phyloP scores from a whole-genome alignment of 2,113 vertebrate genomes.

The Chamaea fasciata region DNA sequence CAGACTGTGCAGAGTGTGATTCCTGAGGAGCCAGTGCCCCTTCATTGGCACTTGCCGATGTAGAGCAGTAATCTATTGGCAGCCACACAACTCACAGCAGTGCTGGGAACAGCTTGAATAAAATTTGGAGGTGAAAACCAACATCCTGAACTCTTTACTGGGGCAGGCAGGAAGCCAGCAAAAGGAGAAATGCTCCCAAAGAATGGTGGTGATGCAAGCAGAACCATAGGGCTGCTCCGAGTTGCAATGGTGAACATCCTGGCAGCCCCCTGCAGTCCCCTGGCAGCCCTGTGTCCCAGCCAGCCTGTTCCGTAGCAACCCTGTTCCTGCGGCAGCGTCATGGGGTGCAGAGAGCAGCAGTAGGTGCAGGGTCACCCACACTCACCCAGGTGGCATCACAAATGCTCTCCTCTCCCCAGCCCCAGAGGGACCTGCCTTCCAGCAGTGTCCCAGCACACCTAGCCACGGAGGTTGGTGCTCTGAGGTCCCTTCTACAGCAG shows the following conservation, averaged over 20 bases:
- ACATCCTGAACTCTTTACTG: neutral
- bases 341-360: fast-evolving
- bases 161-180: neutral
- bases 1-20: neutral
- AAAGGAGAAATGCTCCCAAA: neutral
- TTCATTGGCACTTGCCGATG: neutral
- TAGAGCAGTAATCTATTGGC: neutral
- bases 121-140: neutral
- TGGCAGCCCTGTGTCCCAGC: neutral
- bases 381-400: neutral
- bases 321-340: fast-evolving
- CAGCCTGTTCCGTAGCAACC: neutral
- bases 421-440: neutral
- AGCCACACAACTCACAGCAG: neutral
- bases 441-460: neutral
- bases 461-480: neutral
- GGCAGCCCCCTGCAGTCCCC: neutral
- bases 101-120: neutral
- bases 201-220: neutral
- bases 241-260: neutral
- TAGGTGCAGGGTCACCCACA: no score
- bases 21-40: neutral
- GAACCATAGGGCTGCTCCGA: neutral
- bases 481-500: neutral
- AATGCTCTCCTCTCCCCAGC: neutral